Evolutionary conservation across 2,888 invertebrate genomes (phyloP), one percentile per base, ranked within the genome.

Genomic region (Pachycephus smyrnensis): DNA sequence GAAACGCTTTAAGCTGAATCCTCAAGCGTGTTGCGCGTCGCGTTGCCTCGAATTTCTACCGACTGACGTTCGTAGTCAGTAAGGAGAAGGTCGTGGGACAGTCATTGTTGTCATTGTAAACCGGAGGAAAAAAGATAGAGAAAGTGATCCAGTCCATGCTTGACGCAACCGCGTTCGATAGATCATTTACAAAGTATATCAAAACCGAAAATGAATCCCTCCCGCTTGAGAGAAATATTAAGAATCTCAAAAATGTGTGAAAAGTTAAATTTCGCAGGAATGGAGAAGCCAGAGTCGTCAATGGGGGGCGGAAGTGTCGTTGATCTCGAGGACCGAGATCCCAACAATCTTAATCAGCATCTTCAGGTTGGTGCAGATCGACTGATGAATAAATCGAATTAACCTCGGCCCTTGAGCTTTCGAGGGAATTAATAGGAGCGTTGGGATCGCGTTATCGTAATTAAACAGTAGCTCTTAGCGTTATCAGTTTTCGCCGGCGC

Each of bases 311-410:
- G 86, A 3, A 91, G 92, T 69, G 90, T 90, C 11, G 92, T 93
- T 73, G 93, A 94, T 76, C 91, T 95, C 80, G 95, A 95, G 85
- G 95, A 95, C 85, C 91, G 96, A 81, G 96, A 96, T 87, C 96
- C 96, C 0, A 95, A 95, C 85, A 93, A 93, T 80, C 89, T 96
- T 81, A 96, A 95, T 87, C 93, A 94, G 80, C 95, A 96, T 89
- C 92, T 96, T 75, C 95, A 95, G 94, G 96, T 95, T 90, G 87
- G 84, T 81, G 12, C 11, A 11, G 11, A 11, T 36, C 6, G 40
- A 40, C 15, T 0, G 40, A 40, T 40, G 15, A 15, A 40, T 40
- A 40, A 40, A 15, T 40, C 40, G 15, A 40, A 40, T 40, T 40
- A 40, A 6, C 4, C 0, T 15, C 15, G 15, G 40, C 4, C 15